Conservation (phyloP, 2,797 vertebrate species). For the Falco berigora region DNA sequence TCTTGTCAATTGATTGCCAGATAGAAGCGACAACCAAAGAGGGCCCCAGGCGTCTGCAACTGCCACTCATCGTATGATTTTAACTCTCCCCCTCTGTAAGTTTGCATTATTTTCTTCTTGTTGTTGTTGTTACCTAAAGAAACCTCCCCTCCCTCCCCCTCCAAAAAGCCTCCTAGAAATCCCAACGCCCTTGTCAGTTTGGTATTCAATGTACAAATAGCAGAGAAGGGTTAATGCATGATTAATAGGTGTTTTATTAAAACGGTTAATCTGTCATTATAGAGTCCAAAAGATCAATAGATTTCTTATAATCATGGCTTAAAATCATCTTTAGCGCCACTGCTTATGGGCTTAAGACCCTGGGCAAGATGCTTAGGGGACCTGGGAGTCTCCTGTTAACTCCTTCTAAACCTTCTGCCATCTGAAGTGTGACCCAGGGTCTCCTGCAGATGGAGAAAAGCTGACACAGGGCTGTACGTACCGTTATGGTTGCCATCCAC, state of each 20-base stretch:
- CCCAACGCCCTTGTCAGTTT: neutral
- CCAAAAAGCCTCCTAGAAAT: neutral
- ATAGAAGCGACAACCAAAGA: conserved; percentile 72
- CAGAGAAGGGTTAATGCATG: conserved; percentile 56
- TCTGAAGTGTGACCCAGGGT: neutral
- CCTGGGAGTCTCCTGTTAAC: neutral
- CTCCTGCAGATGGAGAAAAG: neutral
- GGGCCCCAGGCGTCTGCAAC: conserved; percentile 66
- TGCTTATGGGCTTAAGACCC: neutral
- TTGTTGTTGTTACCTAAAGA: conserved; percentile 36
- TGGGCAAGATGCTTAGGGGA: neutral
- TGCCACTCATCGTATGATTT: conserved; percentile 70
- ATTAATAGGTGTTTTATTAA: conserved; percentile 48
- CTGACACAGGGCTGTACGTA: neutral
- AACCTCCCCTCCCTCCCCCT: neutral
- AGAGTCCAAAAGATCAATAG: conserved; percentile 37
- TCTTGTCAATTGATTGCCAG: conserved; percentile 74
- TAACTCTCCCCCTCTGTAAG: conserved; percentile 72
- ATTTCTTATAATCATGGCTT: conserved; percentile 40
- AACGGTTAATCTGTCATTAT: conserved; percentile 42
- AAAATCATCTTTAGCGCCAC: neutral
- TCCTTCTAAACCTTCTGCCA: neutral
- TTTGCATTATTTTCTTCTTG: conserved; percentile 61
- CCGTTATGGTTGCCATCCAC: neutral
- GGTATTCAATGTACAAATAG: neutral